A percentile compares a stretch with the other conserved stretches of the same genome.
These are phyloP conservation scores for Lasiurus cinereus DNA, from an alignment of 2,113 vertebrate genomes.

Conservation along the genomic window DNA sequence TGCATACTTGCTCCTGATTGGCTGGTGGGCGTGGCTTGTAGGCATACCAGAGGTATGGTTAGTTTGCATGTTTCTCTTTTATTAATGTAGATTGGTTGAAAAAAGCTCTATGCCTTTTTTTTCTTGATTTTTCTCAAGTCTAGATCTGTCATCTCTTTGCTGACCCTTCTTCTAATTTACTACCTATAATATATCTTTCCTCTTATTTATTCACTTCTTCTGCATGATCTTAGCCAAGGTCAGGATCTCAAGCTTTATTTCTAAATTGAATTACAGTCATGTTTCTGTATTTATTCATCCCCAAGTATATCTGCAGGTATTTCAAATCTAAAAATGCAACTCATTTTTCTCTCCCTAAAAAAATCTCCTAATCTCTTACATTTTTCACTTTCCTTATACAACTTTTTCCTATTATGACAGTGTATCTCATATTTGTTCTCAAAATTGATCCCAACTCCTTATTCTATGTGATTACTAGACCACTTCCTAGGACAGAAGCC, in stretches of 20 bases:
- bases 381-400: neutral
- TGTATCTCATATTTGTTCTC: neutral
- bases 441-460: neutral
- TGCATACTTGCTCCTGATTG: too few relatives aligned
- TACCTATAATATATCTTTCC: neutral
- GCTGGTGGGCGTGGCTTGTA: too few relatives aligned
- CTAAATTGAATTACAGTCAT: neutral
- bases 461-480: neutral
- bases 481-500: neutral
- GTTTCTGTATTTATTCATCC: neutral
- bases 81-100: neutral
- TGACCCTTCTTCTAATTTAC: neutral
- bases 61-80: too few relatives aligned
- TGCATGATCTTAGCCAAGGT: neutral
- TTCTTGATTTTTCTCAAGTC: neutral
- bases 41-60: too few relatives aligned
- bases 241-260: neutral
- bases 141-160: too few relatives aligned
- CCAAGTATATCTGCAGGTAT: neutral
- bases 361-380: neutral
- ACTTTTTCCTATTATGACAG: neutral
- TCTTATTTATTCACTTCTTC: neutral
- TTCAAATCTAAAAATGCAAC: neutral
- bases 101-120: neutral
- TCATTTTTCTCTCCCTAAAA: neutral